Percentiles rank a stretch among this genome's conserved stretches.
phyloP scores from a whole-genome alignment of 2,888 invertebrate species.

The Pimpla rufipes region DNA sequence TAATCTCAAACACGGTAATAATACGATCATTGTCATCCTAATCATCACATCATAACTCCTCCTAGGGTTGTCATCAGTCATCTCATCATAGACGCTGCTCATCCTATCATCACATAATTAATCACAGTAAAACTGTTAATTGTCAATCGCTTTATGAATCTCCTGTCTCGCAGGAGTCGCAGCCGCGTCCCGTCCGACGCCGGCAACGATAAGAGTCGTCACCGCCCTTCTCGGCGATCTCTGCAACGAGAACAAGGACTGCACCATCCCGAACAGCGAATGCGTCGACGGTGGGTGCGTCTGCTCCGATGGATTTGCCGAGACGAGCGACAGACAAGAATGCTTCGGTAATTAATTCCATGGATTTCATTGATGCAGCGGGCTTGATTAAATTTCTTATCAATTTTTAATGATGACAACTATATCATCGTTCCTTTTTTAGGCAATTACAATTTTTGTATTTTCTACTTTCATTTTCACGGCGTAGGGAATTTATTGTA shows the following conservation, averaged over 20 bases:
- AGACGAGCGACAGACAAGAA: conserved; percentile 89
- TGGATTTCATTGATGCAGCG: not conserved
- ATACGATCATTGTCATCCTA: conserved; percentile 31
- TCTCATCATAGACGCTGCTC: too few species aligned
- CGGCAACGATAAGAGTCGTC: conserved; percentile 88
- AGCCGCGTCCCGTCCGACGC: conserved; percentile 88
- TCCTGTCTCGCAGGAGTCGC: conserved; percentile 79
- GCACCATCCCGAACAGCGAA: conserved; percentile 90
- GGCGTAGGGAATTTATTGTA: too few species aligned
- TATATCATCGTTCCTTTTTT: too few species aligned
- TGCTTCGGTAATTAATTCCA: conserved; percentile 86
- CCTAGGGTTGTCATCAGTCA: not conserved
- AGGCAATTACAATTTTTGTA: too few species aligned
- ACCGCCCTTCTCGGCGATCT: conserved; percentile 92
- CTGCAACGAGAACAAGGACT: conserved; percentile 90
- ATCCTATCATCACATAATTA: conserved; percentile 24
- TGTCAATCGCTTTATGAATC: conserved; percentile 55
- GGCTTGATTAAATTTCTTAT: too few species aligned
- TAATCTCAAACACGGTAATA: conserved; percentile 84
- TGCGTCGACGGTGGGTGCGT: conserved; percentile 92
- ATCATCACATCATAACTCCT: not conserved
- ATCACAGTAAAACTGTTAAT: conserved; percentile 2
- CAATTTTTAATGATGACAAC: too few species aligned
- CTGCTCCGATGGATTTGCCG: conserved; percentile 89
- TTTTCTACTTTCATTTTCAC: too few species aligned